Conservation (phyloP, 30 jellyfish, hydroid and myxozoan species). For the Turritopsis rubra region DNA sequence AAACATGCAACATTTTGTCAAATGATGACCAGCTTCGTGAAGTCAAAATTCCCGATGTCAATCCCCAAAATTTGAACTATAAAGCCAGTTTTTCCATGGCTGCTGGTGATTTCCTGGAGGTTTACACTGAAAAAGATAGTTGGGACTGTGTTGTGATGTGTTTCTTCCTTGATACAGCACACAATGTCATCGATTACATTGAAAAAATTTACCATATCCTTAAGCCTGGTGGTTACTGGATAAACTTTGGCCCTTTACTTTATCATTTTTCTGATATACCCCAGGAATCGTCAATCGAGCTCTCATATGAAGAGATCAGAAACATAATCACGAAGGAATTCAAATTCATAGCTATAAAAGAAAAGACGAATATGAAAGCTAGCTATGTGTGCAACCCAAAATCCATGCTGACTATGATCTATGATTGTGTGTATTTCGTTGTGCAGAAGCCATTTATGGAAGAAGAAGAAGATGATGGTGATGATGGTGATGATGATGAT, state of each 20-base stretch:
- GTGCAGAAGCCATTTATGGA: constrained; percentile 62
- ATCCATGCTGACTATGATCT: constrained; percentile 64
- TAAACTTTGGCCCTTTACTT: constrained; percentile 90
- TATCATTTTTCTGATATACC: constrained; percentile 92
- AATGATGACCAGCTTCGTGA: constrained; percentile 56
- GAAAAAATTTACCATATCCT: constrained; percentile 66
- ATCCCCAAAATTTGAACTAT: constrained; percentile 49
- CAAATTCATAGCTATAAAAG: constrained; percentile 59
- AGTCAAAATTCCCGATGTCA: constrained; percentile 79
- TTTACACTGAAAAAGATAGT: constrained; percentile 38
- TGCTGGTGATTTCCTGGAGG: constrained; percentile 97
- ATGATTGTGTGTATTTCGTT: constrained; percentile 83
- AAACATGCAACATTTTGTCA: constrained; percentile 58
- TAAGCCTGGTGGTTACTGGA: constrained; percentile 96
- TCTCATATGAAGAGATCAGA: constrained; percentile 72
- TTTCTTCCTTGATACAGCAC: constrained; percentile 97
- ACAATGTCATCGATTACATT: constrained; percentile 75
- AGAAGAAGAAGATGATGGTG: background rate
- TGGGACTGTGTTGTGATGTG: constrained; percentile 85
- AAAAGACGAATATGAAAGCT: constrained; percentile 41
- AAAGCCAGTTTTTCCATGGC: constrained; percentile 77
- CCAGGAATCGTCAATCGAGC: constrained; percentile 73
- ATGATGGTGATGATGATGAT: background rate
- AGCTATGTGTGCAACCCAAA: constrained; percentile 59
- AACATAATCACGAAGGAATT: constrained; percentile 48